A percentile compares a stretch with the other conserved stretches of the same genome.
Evolutionary conservation across 2,113 vertebrate genomes (phyloP).

Genomic region (Ictidomys tridecemlineatus): DNA sequence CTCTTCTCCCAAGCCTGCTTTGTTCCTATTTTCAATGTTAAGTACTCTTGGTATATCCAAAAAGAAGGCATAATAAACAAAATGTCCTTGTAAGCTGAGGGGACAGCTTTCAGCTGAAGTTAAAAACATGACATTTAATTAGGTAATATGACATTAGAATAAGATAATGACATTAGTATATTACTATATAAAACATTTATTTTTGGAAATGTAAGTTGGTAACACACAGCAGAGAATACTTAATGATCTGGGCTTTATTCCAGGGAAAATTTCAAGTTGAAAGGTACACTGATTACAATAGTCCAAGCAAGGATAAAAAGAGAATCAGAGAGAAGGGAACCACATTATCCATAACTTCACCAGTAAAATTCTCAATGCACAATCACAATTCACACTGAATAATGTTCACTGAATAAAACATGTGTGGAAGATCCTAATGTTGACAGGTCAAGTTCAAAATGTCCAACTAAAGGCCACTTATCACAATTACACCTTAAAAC

Average conservation of each 20-base stretch:
- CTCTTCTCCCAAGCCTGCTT: not conserved
- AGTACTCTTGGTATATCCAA: not conserved
- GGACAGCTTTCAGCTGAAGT: not conserved
- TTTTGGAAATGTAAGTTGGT: not conserved
- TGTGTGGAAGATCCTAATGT: not conserved
- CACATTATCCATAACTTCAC: not conserved
- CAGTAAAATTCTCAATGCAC: not conserved
- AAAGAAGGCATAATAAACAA: not conserved
- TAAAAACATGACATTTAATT: not conserved
- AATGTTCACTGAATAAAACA: conserved; percentile 1
- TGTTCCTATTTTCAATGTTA: not conserved
- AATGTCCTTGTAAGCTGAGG: not conserved
- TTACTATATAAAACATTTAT: not conserved
- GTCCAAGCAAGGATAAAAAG: not conserved
- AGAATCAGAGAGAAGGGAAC: not conserved
- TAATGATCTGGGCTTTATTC: not conserved
- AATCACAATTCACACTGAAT: conserved; percentile 39
- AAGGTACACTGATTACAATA: not conserved
- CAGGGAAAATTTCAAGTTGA: not conserved
- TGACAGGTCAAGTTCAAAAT: conserved; percentile 58
- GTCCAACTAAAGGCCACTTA: conserved; percentile 58
- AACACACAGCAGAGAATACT: not conserved
- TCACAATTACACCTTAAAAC: conserved; percentile 48
- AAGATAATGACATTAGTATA: not conserved
- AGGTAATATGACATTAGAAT: not conserved